Evolutionary conservation across 2,113 vertebrate species (phyloP).

Genomic region (Pseudorhombus dupliciocellatus): DNA sequence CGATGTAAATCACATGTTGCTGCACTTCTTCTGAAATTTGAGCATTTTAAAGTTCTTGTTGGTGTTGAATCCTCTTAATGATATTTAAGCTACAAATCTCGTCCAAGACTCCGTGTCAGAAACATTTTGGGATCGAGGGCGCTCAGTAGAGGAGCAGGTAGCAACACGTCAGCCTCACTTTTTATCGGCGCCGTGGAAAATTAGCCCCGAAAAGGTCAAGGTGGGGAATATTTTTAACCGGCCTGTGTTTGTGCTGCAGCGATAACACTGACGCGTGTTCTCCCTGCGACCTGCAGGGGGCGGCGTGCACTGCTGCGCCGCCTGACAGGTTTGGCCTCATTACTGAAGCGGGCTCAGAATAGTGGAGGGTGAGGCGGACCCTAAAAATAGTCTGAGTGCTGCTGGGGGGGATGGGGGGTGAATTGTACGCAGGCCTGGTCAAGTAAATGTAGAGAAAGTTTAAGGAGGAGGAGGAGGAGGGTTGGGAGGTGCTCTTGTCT

Average conservation of each 20-base stretch:
- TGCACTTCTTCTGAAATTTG: background rate
- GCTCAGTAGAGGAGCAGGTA: too few relatives aligned
- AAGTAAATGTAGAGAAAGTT: constrained; percentile 2
- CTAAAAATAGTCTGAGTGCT: constrained; percentile 68
- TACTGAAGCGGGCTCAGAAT: constrained; percentile 37
- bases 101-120: too few relatives aligned
- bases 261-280: too few relatives aligned
- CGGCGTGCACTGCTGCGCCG: constrained; percentile 13
- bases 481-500: constrained; percentile 25
- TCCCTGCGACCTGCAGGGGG: constrained; percentile 59
- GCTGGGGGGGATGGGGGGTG: constrained; percentile 32
- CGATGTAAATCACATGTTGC: too few relatives aligned
- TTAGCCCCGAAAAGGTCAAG: background rate
- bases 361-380: constrained; percentile 29
- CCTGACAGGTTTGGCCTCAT: constrained; percentile 49
- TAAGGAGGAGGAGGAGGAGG: background rate
- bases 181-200: too few relatives aligned
- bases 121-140: too few relatives aligned
- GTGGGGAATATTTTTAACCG: background rate
- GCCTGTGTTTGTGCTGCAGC: background rate
- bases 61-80: too few relatives aligned
- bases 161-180: too few relatives aligned
- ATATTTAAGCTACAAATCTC: too few relatives aligned
- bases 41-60: too few relatives aligned
- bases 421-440: constrained; percentile 34